Evolutionary conservation across 1,140 invertebrate genomes (phyloP), one percentile per base, ranked within the genome.

Genomic region (Drosophila parabipectinata): DNA sequence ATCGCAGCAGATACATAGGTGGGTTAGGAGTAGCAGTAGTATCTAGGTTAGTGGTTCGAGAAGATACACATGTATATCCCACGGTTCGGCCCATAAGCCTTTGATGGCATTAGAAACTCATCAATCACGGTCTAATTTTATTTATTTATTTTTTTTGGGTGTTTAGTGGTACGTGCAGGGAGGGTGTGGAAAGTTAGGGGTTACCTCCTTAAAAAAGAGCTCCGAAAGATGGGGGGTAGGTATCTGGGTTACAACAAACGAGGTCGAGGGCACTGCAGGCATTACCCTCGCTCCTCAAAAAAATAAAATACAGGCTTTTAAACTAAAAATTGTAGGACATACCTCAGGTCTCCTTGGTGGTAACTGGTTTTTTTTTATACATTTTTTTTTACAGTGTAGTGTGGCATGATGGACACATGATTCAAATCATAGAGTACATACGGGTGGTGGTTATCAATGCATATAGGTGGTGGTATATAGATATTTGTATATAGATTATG

Each of bases 291-390:
- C 18, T 18, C 18, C 18, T 18, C 18, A 18, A 18, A 18, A 21
- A 21, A 21, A 21, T 21, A 21, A 21, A 21, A 21, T 21, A 21
- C 21, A 21, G 21, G 21, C 21, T 21, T 21, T 21, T 21, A 3
- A 21, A 81, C 72, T 71, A 24, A 72, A 79, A 75, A 68, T 52
- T 39, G 39, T 67, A 81, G 73, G 85, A 93, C 94, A 93, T 95
- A 96, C 96, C 96, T 97, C 96, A 84, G 96, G 96, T 94, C 95
- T 96, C 93, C 96, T 94, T 91, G 95, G 95, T 90, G 95, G 95
- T 93, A 95, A 94, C 95, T 96, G 72, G 83, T 96, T 66, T 77
- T 44, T 44, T 59, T 84, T 73, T 77, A 61, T 58, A 64, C 62
- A 21, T 57, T 39, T 76, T 52, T 83, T 56, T 51, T 79, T 5